Base-by-base conservation (phyloP, 2,888 invertebrate species). In the Cantharis nigra region DNA sequence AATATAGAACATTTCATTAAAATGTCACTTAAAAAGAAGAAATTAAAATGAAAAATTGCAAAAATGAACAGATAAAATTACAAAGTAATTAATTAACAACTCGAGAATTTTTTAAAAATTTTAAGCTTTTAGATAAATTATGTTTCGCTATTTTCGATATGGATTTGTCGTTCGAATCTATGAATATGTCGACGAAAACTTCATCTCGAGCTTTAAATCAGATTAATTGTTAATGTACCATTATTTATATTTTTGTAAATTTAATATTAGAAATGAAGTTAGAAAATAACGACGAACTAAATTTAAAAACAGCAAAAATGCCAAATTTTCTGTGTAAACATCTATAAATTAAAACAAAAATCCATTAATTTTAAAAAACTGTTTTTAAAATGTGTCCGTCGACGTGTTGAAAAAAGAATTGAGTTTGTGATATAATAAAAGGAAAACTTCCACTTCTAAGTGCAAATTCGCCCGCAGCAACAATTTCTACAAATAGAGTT, bases 401-500 rank as follows among this genome's bases (percentile, higher is more conserved):
- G 49, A 49, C n/a, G 49, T 49, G 49, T 49, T 49, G n/a, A 49
- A 63, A 63, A 71, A 71, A 67, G n/a, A 67, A 67, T 62, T 49
- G 67, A 26, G 67, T 72, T 67, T 67, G 49, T 26, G 72, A 26
- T 67, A 67, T 18, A 30, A 49, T 67, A 72, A 72, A 33, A 72
- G 28, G 62, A 67, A 67, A 23, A 67, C 33, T 67, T 64, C 30
- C 72, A 65, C 14, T 23, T 26, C 72, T 23, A 67, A 67, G 67
- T 62, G 67, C 62, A 72, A 72, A 72, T 72, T 67, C 23, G 62
- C 72, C 72, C 72, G 67, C 30, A 67, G 72, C 65, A n/a, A 49
- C 72, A 65, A 72, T 72, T 72, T 72, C 63, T 72, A 49, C 33
- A 49, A 67, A 72, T 72, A 72, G 62, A 26, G 72, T 67, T 72